phyloP scores from a whole-genome alignment of 1,140 invertebrate species.

The Zaprionus taronus region DNA sequence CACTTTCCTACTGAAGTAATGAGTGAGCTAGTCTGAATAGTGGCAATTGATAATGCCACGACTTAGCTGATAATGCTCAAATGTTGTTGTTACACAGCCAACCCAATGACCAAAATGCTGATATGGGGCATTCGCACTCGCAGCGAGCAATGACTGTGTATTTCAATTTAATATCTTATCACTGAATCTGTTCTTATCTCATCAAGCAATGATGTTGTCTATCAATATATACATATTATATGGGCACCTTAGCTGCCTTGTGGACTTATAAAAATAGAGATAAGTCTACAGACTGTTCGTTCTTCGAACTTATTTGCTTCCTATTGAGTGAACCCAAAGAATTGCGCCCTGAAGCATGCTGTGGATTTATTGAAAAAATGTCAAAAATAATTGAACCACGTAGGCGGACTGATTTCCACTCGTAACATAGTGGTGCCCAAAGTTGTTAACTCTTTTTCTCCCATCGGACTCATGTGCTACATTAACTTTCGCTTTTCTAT shows the following conservation, averaged over 20 bases:
- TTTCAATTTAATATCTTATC: background rate
- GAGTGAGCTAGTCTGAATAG: background rate
- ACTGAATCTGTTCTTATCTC: background rate
- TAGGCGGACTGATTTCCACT: slow-evolving; percentile 42
- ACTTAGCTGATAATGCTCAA: slow-evolving; percentile 1
- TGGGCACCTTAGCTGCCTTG: background rate
- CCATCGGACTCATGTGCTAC: slow-evolving; percentile 54
- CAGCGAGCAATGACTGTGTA: background rate
- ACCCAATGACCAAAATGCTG: background rate
- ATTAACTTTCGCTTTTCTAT: slow-evolving; percentile 71
- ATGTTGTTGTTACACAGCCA: background rate
- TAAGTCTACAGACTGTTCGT: background rate
- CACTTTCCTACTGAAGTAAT: background rate
- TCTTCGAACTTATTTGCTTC: background rate
- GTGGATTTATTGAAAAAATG: slow-evolving; percentile 71
- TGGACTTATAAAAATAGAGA: background rate
- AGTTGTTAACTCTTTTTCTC: slow-evolving; percentile 61
- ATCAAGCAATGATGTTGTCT: background rate
- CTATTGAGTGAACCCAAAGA: background rate
- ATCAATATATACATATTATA: background rate
- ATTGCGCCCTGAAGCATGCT: slow-evolving; percentile 53
- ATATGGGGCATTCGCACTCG: background rate
- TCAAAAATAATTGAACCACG: slow-evolving; percentile 77
- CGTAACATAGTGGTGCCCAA: slow-evolving; percentile 11
- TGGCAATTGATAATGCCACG: background rate